Base-by-base conservation (phyloP, 2,113 vertebrate genomes). In the Forbesichthys agassizii region DNA sequence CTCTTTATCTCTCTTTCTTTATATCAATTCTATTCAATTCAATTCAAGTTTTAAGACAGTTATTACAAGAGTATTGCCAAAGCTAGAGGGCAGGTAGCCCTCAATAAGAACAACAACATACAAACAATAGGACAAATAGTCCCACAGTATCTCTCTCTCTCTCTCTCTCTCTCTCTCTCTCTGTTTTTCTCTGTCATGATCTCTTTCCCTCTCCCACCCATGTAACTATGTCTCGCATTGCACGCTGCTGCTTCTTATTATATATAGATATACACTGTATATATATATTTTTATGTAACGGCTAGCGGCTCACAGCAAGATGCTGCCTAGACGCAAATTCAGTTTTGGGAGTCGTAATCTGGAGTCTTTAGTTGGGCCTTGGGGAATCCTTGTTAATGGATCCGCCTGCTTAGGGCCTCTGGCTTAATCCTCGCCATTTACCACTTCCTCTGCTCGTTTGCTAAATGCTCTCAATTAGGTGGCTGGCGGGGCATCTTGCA, bases 401-500 rank as follows among this genome's bases (percentile, higher is more conserved):
- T 84, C 74, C 64, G 82, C 80, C 86, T 84, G 76, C 78, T 84
- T 74, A 74, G 74, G 85, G 87, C 90, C 90, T 92, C 88, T 90
- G 90, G 88, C 88, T 85, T 88, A 87, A 89, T 90, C 85, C 87
- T 86, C 75, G 73, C 81, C 85, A 89, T 88, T 89, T 89, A 88
- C 70, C 66, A 84, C 89, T 89, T 91, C 89, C 86, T 86, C 52
- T 85, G 75, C 78, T 85, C 85, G 83, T 89, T 90, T 86, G 83
- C 78, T 92, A 93, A 92, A 92, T 88, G 87, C 77, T 86, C 74
- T 84, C 85, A 91, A 91, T 91, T 91, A 92, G 83, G 76, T 85
- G 76, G 81, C 90, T 88, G 71, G 79, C 64, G 70, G 87, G 82
- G 79, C 78, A 83, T 83, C 88, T 88, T 77, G 64, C 80, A 78